Base-by-base conservation (phyloP, 1,140 invertebrate species). In the Drosophila sproati region DNA sequence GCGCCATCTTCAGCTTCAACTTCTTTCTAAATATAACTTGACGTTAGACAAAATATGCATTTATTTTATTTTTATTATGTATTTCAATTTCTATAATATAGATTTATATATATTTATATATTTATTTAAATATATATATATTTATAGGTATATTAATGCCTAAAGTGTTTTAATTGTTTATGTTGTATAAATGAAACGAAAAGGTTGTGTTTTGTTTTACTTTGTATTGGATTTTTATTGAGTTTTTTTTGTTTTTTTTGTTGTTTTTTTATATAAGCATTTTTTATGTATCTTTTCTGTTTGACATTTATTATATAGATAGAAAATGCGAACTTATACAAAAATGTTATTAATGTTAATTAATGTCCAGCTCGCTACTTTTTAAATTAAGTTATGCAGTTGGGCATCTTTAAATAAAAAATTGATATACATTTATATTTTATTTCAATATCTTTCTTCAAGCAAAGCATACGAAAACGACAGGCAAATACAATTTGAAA, bases 41-140 rank as follows among this genome's bases (percentile, higher is more conserved):
- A 86, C 78, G 82, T 86, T 86, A 86, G 78, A 87, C 82, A 86
- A 86, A 86, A 86, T 86, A 86, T 86, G 60, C 71, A 67, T 77
- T 82, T 59, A 3, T 31, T 57, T 57, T 55, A 28, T 54, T 29
- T 20, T 50, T 66, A 57, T 59, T 54, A 6, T 37, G 48, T 66
- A 64, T 59, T 50, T 71, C 29, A 72, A 62, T 76, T 76, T 71
- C 47, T 73, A 69, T 73, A 72, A 72, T 73, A 61, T 73, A 60
- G 45, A 57, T 56, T 47, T 72, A 31, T 67, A 67, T 60, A 60
- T 78, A 43, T 62, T 69, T 78, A 67, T 63, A 68, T 57, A 68
- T 73, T 45, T 72, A 55, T 57, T 31, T 82, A 37, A 72, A 75
- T 76, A 57, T 63, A 37, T 63, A 54, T 66, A 35, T 39, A 28